Evolutionary conservation across 2,888 invertebrate species (phyloP), one percentile per base, ranked within the genome.

Genomic region (Sepiola atlantica): DNA sequence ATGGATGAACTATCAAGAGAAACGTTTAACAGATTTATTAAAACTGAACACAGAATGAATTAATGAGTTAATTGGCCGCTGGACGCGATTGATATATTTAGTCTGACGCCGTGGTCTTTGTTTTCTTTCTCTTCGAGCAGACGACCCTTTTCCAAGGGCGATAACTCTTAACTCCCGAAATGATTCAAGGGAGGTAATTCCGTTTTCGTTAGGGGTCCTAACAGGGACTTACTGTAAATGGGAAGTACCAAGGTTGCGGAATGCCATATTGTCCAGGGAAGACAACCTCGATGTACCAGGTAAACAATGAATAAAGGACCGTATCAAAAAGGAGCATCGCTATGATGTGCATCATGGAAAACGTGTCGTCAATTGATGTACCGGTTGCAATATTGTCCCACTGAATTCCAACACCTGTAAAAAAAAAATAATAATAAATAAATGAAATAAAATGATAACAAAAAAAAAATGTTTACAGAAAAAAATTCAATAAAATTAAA

Each of bases 251-350:
- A 55, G 98, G 98, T 95, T 98, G 98, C 0, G 98, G 98, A 0
- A 99, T 98, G 10, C 99, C 99, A 97, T 98, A 98, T 28, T 98
- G 98, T 21, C 99, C 99, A 0, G 99, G 99, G 95, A 98, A 98
- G 21, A 99, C 98, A 95, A 98, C 98, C 97, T 99, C 99, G 55
- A 99, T 97, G 97, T 99, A 99, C 95, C 99, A 97, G 0, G 99
- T 98, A 90, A 99, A 97, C 6, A 98, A 94, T 97, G 98, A 98
- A 96, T 99, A 98, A 0, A 99, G 94, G 0, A 98, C 94, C 20
- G 98, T 97, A 96, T 98, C 98, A 1, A 98, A 95, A n/a, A 98
- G 96, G 96, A 99, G 97, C 98, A 99, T 98, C 1, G 98, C 96
- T 92, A 99, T 97, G 77, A 98, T 98, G 94, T 96, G 95, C 28